Base-by-base conservation (phyloP, 1,140 invertebrate genomes). In the Diprion similis region DNA sequence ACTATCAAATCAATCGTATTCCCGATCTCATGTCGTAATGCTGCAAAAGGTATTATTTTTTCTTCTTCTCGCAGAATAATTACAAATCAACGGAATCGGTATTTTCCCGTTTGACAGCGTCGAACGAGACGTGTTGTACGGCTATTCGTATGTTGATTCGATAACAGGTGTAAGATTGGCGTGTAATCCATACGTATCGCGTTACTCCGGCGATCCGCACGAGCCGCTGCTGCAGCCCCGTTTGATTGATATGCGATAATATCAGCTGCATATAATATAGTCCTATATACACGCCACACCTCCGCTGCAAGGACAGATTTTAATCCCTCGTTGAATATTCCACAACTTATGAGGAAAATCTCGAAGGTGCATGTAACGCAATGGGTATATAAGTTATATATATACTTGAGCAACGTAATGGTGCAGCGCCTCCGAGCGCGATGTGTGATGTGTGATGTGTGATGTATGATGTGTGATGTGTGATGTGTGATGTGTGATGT, bases 251-350 rank as follows among this genome's bases (percentile, higher is more conserved):
- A 68, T 45, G 66, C 11, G 11, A 68, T 4, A 11, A 19, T 68
- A 68, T 15, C 66, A 8, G 66, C 37, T 15, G 66, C 11, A 45
- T 68, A 68, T 68, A 68, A 45, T 68, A 68, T 68, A 68, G 4
- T 18, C 18, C 11, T 18, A 15, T 64, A 3, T 15, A 18, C 59
- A 47, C 11, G n/a, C 81, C 82, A 79, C 81, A 83, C 82, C 82
- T 82, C 76, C 78, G 71, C 74, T 48, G 47, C 81, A 82, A 83
- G 81, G 82, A 74, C 72, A 81, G 77, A 81, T 81, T 78, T 80
- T 80, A 78, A 83, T 83, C 77, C 75, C 9, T 18, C 46, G 64
- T 68, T 65, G n/a, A 73, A 68, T 79, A 71, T 73, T 66, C 73
- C 72, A 37, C 24, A 76, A 77, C 73, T 80, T 74, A 59, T 13